These are phyloP conservation scores for Mus pahari DNA, from an alignment of 2,113 vertebrate species.

Conservation along the genomic window DNA sequence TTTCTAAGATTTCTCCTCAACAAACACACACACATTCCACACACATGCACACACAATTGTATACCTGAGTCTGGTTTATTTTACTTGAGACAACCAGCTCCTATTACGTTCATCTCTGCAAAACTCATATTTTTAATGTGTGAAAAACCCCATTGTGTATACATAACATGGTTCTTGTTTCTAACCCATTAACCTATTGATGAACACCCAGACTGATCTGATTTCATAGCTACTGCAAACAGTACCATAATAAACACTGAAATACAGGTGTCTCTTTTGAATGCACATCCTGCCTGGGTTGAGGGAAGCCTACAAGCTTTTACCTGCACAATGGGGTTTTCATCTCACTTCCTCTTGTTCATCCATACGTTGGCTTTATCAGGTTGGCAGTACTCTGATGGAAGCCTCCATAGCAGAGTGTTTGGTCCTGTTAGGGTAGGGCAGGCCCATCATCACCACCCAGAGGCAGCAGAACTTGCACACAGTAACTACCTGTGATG, in stretches of 20 bases:
- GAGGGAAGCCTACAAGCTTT: background rate
- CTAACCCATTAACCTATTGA: background rate
- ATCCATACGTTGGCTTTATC: background rate
- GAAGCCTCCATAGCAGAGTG: background rate
- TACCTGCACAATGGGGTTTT: background rate
- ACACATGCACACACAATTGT: background rate
- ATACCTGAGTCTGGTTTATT: background rate
- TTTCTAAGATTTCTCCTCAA: background rate
- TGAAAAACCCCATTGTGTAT: background rate
- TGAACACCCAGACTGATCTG: background rate
- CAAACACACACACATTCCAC: background rate
- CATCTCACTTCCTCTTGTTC: background rate
- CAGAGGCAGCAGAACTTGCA: background rate
- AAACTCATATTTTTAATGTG: background rate
- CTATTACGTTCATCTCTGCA: background rate
- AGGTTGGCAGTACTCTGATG: background rate
- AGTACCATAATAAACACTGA: no score
- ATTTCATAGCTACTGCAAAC: background rate
- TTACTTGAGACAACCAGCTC: background rate
- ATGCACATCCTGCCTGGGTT: rapidly evolving
- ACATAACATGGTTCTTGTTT: background rate
- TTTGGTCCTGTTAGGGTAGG: no score
- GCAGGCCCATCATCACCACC: background rate
- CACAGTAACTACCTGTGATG: background rate
- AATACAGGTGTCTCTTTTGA: no score